These are phyloP conservation scores for Bombyx mandarina DNA, from an alignment of 1,140 invertebrate genomes.

Conservation along the genomic window DNA sequence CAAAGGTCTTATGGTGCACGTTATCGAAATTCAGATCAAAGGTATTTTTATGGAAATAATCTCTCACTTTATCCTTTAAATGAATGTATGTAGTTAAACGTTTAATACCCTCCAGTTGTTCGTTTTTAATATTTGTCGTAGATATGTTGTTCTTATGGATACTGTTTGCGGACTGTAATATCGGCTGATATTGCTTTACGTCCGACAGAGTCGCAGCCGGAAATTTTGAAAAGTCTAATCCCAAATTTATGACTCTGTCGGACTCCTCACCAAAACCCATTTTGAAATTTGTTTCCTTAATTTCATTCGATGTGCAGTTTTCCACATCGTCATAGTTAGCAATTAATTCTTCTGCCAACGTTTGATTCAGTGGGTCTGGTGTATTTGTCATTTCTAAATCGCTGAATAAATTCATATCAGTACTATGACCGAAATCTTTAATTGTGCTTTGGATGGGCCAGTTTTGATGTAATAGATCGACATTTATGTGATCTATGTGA, in stretches of 20 bases:
- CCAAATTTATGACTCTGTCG: constrained; percentile 68
- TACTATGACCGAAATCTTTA: neutral
- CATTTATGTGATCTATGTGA: constrained; percentile 44
- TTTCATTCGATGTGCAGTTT: constrained; percentile 14
- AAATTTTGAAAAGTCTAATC: constrained; percentile 52
- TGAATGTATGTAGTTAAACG: constrained; percentile 33
- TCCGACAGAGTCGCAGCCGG: constrained; percentile 72
- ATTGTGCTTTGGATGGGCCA: constrained; percentile 24
- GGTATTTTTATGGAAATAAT: constrained; percentile 43
- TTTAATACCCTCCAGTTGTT: constrained; percentile 34
- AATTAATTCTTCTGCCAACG: constrained; percentile 46
- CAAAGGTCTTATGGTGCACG: constrained; percentile 25
- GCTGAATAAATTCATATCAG: constrained; percentile 19
- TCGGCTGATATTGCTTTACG: constrained; percentile 67
- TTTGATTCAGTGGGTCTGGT: constrained; percentile 30
- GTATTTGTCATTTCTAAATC: constrained; percentile 17
- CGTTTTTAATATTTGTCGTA: constrained; percentile 16
- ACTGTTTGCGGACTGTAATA: constrained; percentile 43
- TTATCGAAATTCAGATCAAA: constrained; percentile 31
- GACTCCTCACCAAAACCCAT: constrained; percentile 72
- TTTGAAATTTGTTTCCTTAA: constrained; percentile 55
- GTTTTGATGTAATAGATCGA: constrained; percentile 5
- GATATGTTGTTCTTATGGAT: constrained; percentile 11
- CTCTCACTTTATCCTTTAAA: constrained; percentile 44
- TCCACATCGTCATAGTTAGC: constrained; percentile 23